A percentile compares a stretch with the other conserved stretches of the same genome.
phyloP scores from a whole-genome alignment of 2,113 vertebrate species.

The Zeus faber region DNA sequence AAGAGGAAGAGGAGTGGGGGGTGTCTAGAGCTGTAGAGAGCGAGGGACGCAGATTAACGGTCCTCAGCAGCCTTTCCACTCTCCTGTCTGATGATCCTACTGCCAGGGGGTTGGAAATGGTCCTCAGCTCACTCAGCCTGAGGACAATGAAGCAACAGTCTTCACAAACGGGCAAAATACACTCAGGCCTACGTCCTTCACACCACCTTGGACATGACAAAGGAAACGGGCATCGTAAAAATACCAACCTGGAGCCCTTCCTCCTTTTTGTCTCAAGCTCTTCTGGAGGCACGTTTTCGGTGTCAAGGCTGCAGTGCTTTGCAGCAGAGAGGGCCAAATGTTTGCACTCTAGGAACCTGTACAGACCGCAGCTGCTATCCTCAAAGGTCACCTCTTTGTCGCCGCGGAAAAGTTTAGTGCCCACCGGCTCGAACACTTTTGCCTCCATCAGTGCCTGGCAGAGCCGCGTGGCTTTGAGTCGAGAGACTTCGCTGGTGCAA shows the following conservation, averaged over 20 bases:
- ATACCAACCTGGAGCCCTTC: constrained; percentile 62
- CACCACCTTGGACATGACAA: neutral
- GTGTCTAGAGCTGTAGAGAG: constrained; percentile 42
- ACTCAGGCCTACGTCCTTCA: neutral
- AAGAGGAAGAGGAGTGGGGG: constrained; percentile 37
- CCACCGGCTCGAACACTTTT: constrained; percentile 81
- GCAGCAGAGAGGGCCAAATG: constrained; percentile 26
- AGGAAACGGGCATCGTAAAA: neutral
- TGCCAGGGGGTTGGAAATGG: constrained; percentile 78
- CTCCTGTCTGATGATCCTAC: constrained; percentile 72
- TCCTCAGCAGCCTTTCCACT: constrained; percentile 75
- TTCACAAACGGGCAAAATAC: too few relatives aligned
- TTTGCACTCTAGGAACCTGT: constrained; percentile 75
- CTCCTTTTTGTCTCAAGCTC: constrained; percentile 58
- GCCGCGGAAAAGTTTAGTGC: constrained; percentile 77
- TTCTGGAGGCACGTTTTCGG: constrained; percentile 48
- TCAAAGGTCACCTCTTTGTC: constrained; percentile 80
- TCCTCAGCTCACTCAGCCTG: constrained; percentile 70
- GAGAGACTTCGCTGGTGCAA: constrained; percentile 79
- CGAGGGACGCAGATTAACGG: constrained; percentile 65
- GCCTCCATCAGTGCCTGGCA: constrained; percentile 87
- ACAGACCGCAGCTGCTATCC: constrained; percentile 79
- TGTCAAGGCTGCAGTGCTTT: constrained; percentile 25
- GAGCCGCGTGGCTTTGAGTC: constrained; percentile 79
- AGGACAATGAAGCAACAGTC: constrained; percentile 13